A percentile compares a stretch with the other conserved stretches of the same genome.
Conservation (phyloP, 2,888 invertebrate species). For the Octonoba sinensis region DNA sequence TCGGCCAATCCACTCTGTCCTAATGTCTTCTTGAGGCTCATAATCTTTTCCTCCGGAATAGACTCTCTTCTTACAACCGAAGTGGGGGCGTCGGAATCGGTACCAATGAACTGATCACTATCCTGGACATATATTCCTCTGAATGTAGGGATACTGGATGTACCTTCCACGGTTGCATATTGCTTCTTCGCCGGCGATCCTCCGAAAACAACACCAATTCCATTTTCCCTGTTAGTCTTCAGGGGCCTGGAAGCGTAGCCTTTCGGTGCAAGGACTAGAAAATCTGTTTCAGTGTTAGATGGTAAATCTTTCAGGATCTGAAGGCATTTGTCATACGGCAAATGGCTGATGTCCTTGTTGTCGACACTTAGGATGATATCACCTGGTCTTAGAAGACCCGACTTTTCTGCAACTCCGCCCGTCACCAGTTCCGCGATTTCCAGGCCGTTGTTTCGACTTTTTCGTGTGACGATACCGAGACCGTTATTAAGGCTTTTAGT, state of each 20-base stretch:
- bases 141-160: no score
- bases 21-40: slow-evolving; percentile 23
- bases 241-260: slow-evolving; percentile 69
- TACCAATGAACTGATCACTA: neutral
- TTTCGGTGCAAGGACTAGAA: slow-evolving; percentile 69
- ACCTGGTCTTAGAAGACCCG: slow-evolving; percentile 69
- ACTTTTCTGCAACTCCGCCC: slow-evolving; percentile 70
- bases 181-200: slow-evolving; percentile 66
- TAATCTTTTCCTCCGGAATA: slow-evolving; percentile 31
- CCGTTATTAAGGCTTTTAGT: slow-evolving; percentile 68
- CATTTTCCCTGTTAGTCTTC: slow-evolving; percentile 69
- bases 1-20: slow-evolving; percentile 3
- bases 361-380: slow-evolving; percentile 70
- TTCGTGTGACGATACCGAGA: slow-evolving; percentile 69
- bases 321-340: slow-evolving; percentile 69
- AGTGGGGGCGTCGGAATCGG: slow-evolving; percentile 17
- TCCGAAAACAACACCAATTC: slow-evolving; percentile 68
- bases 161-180: neutral
- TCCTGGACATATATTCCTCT: no score
- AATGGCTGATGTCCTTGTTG: slow-evolving; percentile 68
- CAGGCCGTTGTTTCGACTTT: slow-evolving; percentile 68
- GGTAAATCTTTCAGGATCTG: slow-evolving; percentile 68
- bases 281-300: slow-evolving; percentile 67
- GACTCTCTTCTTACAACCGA: slow-evolving; percentile 29
- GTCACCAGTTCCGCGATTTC: slow-evolving; percentile 69